Percentiles rank a stretch among this genome's conserved stretches.
These are phyloP conservation scores for Mactromeris polynyma DNA, from an alignment of 2,888 invertebrate genomes.

Conservation along the genomic window DNA sequence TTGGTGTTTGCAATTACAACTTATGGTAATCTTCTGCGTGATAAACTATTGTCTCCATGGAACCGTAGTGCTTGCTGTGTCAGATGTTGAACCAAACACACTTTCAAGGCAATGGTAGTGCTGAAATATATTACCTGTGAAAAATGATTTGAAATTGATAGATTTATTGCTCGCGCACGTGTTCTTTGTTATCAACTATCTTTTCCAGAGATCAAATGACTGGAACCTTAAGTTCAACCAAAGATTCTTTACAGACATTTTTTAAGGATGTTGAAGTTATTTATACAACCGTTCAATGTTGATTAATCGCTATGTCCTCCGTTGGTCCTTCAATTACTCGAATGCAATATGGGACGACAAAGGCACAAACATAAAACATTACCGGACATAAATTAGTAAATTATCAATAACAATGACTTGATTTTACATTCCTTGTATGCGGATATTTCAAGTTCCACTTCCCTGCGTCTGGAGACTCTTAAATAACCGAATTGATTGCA, in stretches of 20 bases:
- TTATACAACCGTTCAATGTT: not conserved
- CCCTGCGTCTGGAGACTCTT: not conserved
- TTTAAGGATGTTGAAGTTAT: not conserved
- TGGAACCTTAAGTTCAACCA: not conserved
- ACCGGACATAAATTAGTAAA: not conserved
- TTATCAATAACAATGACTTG: not conserved
- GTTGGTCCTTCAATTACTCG: not conserved
- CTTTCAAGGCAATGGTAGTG: too few relatives aligned
- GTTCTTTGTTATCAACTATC: not conserved
- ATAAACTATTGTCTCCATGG: too few relatives aligned
- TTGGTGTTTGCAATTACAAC: too few relatives aligned
- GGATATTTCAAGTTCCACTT: not conserved
- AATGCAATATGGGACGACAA: not conserved
- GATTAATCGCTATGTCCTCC: not conserved
- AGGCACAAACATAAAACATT: not conserved
- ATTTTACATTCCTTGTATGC: not conserved
- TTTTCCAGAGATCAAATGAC: not conserved
- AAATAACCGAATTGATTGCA: not conserved
- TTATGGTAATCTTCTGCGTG: too few relatives aligned
- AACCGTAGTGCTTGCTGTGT: too few relatives aligned
- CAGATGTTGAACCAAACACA: too few relatives aligned
- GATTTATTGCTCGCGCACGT: not conserved
- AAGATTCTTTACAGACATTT: not conserved
- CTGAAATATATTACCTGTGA: too few relatives aligned
- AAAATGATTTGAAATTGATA: too few relatives aligned